Evolutionary conservation across 1,140 invertebrate genomes (phyloP), one percentile per base, ranked within the genome.

Genomic region (Wasmannia auropunctata): DNA sequence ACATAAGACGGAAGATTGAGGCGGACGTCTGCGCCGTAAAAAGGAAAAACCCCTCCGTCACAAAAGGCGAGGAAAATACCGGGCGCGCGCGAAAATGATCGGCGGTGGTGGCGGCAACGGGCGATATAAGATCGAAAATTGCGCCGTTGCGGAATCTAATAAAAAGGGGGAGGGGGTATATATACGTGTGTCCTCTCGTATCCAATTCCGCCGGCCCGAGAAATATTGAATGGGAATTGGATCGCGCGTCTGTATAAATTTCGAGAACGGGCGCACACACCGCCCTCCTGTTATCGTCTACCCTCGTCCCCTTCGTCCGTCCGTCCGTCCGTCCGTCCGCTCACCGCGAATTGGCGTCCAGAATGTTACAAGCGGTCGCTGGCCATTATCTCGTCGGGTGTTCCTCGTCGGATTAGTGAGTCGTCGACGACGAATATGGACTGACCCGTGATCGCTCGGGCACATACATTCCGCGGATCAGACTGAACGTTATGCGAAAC

Each of bases 151-250:
- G 79, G 65, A 72, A 81, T 81, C 65, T 72, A 81, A 81, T 72
- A 72, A 81, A 80, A 80, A 34, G 31, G 40, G 34, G 34, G 77
- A n/a, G n/a, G n/a, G n/a, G n/a, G n/a, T n/a, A n/a, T n/a, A n/a
- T n/a, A n/a, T 70, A 80, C 54, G 49, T 80, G 63, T 80, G 77
- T 80, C 77, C 74, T 63, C 62, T 80, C 63, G 77, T 80, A 80
- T 80, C 77, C 77, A 81, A 81, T 81, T 81, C 79, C 79, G 65
- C 65, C n/a, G 51, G 65, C 65, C 65, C 37, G 79, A 81, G 79
- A 81, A 72, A 81, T 81, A 81, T 81, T 81, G 49, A 81, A 81
- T 81, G 79, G 79, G 79, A 81, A 81, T 81, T 72, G 79, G 79
- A 81, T 81, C 65, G 79, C 63, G 49, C 79, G 79, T 70, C 65